Base-by-base conservation (phyloP, 2,888 invertebrate genomes). In the Disparrhopalites patrizii region DNA sequence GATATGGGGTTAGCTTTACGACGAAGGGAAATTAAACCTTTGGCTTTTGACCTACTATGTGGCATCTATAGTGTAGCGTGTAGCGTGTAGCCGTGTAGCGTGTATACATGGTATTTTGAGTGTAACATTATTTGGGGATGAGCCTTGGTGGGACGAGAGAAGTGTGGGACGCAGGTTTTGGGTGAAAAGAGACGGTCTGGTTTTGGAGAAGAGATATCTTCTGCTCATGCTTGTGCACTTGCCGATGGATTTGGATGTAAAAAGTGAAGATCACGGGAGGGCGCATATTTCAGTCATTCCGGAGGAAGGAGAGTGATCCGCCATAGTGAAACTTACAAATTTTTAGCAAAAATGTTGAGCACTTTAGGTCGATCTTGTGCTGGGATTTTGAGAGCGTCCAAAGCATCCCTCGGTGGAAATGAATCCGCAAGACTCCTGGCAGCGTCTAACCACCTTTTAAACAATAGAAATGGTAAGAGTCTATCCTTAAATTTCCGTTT, bases 321-420 rank as follows among this genome's bases (percentile, higher is more conserved):
- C 61, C 61, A 54, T 62, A 62, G 40, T 54, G 31, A 30, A 54
- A 27, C 13, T 27, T 54, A 52, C 36, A 62, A 33, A 40, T 33
- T 54, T 40, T 25, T 27, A 38, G 31, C 33, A 30, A 74, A 68
- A 66, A 74, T 73, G 73, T 68, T 75, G 72, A 72, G 71, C 47
- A 75, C 72, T 51, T 65, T 75, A 57, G 67, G 70, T 60, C 40
- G 69, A 61, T 82, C 83, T 76, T 82, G 83, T 79, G 78, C 81
- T 72, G 82, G 83, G 73, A 81, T 83, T 77, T 78, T 84, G 69
- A 83, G 82, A 80, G 82, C 82, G 75, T 81, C 83, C 71, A 84
- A 84, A 79, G 81, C 83, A 68, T 77, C 80, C 72, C 78, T 81
- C 75, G 76, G 78, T 67, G 76, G 80, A 50, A 81, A 81, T 77